A percentile compares a stretch with the other conserved stretches of the same genome.
Evolutionary conservation across 2,113 vertebrate species (phyloP).

Genomic region (Cottus gobio): DNA sequence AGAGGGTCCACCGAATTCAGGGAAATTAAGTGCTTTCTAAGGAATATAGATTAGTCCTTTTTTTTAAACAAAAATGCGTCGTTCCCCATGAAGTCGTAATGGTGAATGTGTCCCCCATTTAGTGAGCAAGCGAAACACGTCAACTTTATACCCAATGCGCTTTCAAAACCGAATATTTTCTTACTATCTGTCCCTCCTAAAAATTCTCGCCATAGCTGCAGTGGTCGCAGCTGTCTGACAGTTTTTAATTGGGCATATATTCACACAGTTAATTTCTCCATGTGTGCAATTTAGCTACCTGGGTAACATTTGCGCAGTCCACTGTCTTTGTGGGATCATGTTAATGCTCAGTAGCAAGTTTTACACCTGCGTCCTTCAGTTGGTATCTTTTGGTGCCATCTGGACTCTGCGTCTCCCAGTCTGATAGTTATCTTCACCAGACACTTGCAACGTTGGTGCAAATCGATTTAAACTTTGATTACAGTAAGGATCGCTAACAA

Average conservation of each 20-base stretch:
- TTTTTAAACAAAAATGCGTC: slow-evolving; percentile 4
- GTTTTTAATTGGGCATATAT: slow-evolving; percentile 14
- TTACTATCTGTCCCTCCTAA: not conserved
- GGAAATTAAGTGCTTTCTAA: slow-evolving; percentile 46
- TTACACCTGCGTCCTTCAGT: not conserved
- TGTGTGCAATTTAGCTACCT: slow-evolving; percentile 16
- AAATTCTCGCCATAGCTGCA: slow-evolving; percentile 21
- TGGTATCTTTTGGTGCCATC: not conserved
- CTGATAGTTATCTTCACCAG: slow-evolving; percentile 4
- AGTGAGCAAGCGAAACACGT: slow-evolving; percentile 42
- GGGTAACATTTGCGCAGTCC: slow-evolving; percentile 8
- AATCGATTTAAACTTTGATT: not conserved
- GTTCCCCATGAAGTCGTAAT: slow-evolving; percentile 46
- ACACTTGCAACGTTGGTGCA: slow-evolving; percentile 4
- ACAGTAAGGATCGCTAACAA: not conserved
- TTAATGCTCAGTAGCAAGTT: slow-evolving; percentile 11
- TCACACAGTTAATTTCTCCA: slow-evolving; percentile 8
- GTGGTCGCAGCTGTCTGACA: slow-evolving; percentile 39
- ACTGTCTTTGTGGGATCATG: slow-evolving; percentile 7
- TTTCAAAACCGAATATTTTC: slow-evolving; percentile 9
- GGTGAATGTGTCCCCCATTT: slow-evolving; percentile 43
- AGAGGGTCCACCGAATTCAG: slow-evolving; percentile 48
- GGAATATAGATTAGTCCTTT: slow-evolving; percentile 40
- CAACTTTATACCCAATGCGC: slow-evolving; percentile 44
- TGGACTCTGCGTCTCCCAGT: not conserved